Conservation (phyloP, 2,888 invertebrate species). For the Kryphioiulus occultus region DNA sequence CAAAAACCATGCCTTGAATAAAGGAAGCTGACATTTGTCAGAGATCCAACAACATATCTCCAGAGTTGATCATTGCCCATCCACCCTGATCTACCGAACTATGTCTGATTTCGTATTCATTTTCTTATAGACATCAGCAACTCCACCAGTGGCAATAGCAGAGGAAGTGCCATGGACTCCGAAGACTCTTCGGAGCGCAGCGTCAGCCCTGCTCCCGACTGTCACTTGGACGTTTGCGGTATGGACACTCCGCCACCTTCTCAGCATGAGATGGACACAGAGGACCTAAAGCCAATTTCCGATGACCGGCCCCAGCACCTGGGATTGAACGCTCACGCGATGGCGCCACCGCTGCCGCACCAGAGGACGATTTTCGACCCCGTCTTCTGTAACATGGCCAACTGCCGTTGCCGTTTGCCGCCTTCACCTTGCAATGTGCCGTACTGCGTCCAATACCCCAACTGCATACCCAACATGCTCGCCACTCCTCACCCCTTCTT, state of each 20-base stretch:
- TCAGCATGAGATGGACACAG: background rate
- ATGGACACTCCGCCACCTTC: background rate
- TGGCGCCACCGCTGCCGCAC: background rate
- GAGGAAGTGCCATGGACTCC: background rate
- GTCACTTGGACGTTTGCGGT: background rate
- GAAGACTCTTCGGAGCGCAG: background rate
- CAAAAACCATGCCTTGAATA: no score
- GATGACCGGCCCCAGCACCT: background rate
- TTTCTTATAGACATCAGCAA: no score
- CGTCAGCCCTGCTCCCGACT: background rate
- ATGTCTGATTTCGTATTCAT: no score
- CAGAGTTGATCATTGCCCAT: no score
- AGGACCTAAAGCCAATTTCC: no score
- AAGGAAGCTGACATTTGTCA: no score
- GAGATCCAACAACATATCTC: no score
- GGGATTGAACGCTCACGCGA: background rate
- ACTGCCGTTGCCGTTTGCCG: background rate
- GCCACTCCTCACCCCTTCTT: no score
- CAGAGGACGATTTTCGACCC: background rate
- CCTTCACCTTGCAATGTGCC: background rate
- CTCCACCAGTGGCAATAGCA: background rate
- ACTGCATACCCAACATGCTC: no score
- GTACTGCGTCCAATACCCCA: no score
- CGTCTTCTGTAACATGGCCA: background rate
- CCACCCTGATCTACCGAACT: no score